Evolutionary conservation across 2,888 invertebrate species (phyloP).

Genomic region (Cephus rjabovi): DNA sequence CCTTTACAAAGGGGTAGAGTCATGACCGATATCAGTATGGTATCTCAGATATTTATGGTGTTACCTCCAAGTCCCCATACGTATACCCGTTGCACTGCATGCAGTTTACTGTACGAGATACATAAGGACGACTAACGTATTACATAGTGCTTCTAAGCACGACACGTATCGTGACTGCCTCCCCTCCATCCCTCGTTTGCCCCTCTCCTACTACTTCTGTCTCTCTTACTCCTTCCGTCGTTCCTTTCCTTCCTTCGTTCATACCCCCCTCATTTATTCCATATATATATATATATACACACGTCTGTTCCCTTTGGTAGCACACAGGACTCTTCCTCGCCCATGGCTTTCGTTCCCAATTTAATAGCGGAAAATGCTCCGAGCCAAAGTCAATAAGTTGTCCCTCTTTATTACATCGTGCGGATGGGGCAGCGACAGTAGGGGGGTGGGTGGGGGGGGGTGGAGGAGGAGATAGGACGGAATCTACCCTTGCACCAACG

Average conservation of each 20-base stretch:
- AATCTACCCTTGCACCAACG: neutral
- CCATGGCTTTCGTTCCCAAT: conserved; percentile 34
- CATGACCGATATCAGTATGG: conserved; percentile 28
- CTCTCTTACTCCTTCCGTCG: conserved; percentile 9
- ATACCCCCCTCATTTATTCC: neutral
- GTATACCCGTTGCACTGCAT: conserved; percentile 29
- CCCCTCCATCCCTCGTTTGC: conserved; percentile 13
- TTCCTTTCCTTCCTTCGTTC: conserved; percentile 4
- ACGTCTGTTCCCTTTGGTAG: conserved; percentile 10
- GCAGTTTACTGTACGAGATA: conserved; percentile 32
- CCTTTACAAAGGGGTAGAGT: neutral
- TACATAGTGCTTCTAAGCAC: conserved; percentile 56
- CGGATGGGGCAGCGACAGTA: neutral
- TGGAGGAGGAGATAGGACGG: no score
- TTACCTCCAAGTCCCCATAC: conserved; percentile 11
- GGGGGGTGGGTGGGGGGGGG: neutral
- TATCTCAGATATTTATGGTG: conserved; percentile 49
- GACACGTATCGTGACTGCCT: conserved; percentile 58
- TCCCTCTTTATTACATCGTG: conserved; percentile 13
- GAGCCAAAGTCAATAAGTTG: conserved; percentile 46
- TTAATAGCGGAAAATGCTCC: conserved; percentile 47
- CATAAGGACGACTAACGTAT: conserved; percentile 44
- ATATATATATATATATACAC: no score
- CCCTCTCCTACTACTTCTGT: conserved; percentile 6
- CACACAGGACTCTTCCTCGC: conserved; percentile 20